Conservation (phyloP, 2,797 vertebrate species). For the Chrosomus eos region DNA sequence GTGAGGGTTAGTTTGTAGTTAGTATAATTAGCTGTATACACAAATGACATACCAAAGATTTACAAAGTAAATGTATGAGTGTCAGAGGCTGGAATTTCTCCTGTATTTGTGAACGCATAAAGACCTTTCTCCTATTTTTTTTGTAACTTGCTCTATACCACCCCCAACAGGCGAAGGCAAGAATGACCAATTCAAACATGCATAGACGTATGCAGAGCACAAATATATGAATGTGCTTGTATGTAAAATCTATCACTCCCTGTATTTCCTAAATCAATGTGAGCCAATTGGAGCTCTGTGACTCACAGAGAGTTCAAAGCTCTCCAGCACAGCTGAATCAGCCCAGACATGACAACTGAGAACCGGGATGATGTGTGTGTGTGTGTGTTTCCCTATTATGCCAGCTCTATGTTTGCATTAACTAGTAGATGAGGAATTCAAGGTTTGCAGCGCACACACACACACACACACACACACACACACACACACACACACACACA, state of each 20-base stretch:
- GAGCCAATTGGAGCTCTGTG: constrained; percentile 36
- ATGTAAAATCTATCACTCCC: constrained; percentile 42
- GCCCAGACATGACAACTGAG: constrained; percentile 24
- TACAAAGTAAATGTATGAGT: constrained; percentile 33
- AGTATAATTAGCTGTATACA: background rate
- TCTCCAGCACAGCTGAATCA: constrained; percentile 47
- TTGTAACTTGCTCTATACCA: background rate
- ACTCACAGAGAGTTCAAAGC: constrained; percentile 35
- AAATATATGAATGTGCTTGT: constrained; percentile 3
- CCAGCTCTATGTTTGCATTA: constrained; percentile 68
- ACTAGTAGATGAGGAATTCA: constrained; percentile 71
- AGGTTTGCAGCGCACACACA: constrained; percentile 11
- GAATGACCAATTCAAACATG: constrained; percentile 4
- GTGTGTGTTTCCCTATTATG: constrained; percentile 38
- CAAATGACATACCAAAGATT: background rate
- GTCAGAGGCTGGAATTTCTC: constrained; percentile 57
- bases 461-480: constrained; percentile 1
- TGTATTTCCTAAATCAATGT: constrained; percentile 40
- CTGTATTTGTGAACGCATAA: constrained; percentile 43
- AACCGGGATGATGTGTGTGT: background rate
- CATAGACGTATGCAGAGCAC: background rate
- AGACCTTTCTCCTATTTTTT: constrained; percentile 4
- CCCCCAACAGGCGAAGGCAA: constrained; percentile 52
- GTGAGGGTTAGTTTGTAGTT: background rate
- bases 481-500: background rate